phyloP scores from a whole-genome alignment of 2,113 vertebrate species.

The Otis tarda region DNA sequence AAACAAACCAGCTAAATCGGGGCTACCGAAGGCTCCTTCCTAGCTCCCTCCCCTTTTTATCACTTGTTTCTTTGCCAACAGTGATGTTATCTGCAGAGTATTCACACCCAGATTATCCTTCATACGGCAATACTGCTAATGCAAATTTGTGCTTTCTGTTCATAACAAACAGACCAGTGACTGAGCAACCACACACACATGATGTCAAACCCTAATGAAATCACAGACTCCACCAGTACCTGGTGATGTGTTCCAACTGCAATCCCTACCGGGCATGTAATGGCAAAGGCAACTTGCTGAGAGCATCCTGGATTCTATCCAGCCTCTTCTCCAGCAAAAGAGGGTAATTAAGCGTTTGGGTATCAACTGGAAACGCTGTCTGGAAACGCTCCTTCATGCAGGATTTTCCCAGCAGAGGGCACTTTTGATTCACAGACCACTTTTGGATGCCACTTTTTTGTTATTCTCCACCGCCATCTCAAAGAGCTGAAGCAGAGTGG shows the following conservation, averaged over 20 bases:
- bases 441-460: neutral
- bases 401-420: constrained; percentile 71
- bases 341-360: neutral
- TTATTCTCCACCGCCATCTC: neutral
- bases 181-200: neutral
- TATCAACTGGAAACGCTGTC: neutral
- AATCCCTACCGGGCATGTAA: constrained; percentile 10
- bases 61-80: neutral
- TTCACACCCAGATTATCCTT: neutral
- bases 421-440: constrained; percentile 56
- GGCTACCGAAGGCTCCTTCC: neutral
- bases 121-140: neutral
- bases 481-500: constrained; percentile 64
- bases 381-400: neutral
- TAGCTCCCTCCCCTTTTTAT: neutral
- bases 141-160: neutral
- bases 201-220: neutral
- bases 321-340: neutral
- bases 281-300: constrained; percentile 25
- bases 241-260: constrained; percentile 8
- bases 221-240: neutral
- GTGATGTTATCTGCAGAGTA: neutral
- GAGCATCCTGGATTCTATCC: constrained; percentile 7
- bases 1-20: neutral
- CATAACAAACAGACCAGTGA: neutral